Evolutionary conservation across 2,888 invertebrate species (phyloP).

Genomic region (Acanthosepion esculentum): DNA sequence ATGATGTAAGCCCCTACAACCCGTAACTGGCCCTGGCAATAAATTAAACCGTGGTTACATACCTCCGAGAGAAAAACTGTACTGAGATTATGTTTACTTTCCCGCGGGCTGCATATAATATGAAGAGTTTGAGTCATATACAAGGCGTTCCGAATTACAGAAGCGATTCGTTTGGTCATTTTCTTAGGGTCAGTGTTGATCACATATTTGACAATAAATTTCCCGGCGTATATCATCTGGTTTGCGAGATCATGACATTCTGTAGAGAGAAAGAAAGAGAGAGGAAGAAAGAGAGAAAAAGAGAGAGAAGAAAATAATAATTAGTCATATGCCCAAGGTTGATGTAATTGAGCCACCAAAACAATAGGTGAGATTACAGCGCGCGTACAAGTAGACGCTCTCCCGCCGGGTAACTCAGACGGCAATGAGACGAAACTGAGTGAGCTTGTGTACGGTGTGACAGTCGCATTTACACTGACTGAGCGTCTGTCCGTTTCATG

Average conservation of each 20-base stretch:
- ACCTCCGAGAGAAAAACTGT: slow-evolving; percentile 61
- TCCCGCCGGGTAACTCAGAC: no score
- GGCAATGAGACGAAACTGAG: no score
- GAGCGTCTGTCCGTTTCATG: no score
- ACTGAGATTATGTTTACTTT: slow-evolving; percentile 62
- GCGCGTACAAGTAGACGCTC: no score
- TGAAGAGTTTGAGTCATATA: slow-evolving; percentile 60
- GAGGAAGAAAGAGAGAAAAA: background rate
- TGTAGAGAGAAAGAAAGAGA: slow-evolving; percentile 49
- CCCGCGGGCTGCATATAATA: slow-evolving; percentile 68
- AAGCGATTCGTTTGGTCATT: slow-evolving; percentile 54
- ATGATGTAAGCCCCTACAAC: no score
- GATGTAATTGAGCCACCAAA: no score
- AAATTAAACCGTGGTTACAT: background rate
- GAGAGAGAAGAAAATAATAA: no score
- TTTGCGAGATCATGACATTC: slow-evolving; percentile 65
- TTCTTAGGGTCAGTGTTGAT: slow-evolving; percentile 53
- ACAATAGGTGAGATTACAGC: no score
- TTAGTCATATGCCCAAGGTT: no score
- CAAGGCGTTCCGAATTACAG: slow-evolving; percentile 62
- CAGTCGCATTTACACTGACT: no score
- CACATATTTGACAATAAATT: slow-evolving; percentile 67
- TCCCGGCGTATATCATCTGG: slow-evolving; percentile 63
- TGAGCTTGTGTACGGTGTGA: no score
- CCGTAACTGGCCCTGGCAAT: no score